Conservation (phyloP, 2,888 invertebrate species). For the Diaprepes abbreviatus region DNA sequence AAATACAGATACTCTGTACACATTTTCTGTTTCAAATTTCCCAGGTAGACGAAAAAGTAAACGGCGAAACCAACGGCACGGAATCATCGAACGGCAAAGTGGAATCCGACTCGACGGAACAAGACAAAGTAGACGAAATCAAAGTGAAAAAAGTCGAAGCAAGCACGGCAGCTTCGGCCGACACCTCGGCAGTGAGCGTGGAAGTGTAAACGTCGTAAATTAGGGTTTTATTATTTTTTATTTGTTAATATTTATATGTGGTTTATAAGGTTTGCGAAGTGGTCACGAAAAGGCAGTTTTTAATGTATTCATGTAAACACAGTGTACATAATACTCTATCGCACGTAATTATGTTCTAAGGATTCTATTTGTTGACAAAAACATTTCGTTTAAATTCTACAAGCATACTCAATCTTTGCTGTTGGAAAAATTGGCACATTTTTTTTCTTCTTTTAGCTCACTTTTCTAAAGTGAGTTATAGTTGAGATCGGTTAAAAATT, state of each 20-base stretch:
- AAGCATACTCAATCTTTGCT: too few relatives aligned
- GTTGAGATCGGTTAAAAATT: too few relatives aligned
- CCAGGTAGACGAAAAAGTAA: slow-evolving; percentile 51
- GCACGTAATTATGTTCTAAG: too few relatives aligned
- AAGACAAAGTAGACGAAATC: slow-evolving; percentile 65
- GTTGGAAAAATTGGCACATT: too few relatives aligned
- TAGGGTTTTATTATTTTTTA: slow-evolving; percentile 29
- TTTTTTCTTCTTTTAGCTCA: too few relatives aligned
- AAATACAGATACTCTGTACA: too few relatives aligned
- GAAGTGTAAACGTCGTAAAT: slow-evolving; percentile 54
- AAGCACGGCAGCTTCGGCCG: slow-evolving; percentile 38
- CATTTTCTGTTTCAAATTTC: background rate
- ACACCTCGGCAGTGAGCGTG: slow-evolving; percentile 57
- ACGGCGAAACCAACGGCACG: slow-evolving; percentile 45
- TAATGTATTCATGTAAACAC: too few relatives aligned
- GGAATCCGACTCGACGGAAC: slow-evolving; percentile 39
- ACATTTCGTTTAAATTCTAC: too few relatives aligned
- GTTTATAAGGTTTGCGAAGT: slow-evolving; percentile 4
- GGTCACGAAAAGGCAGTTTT: slow-evolving; percentile 8
- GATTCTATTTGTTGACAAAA: too few relatives aligned
- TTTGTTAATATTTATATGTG: slow-evolving; percentile 42
- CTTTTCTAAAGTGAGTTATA: too few relatives aligned
- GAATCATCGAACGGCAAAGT: slow-evolving; percentile 51
- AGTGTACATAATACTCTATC: too few relatives aligned
- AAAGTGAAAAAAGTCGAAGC: slow-evolving; percentile 72